Conservation (phyloP, 2,888 invertebrate genomes). For the Beris chalybata region DNA sequence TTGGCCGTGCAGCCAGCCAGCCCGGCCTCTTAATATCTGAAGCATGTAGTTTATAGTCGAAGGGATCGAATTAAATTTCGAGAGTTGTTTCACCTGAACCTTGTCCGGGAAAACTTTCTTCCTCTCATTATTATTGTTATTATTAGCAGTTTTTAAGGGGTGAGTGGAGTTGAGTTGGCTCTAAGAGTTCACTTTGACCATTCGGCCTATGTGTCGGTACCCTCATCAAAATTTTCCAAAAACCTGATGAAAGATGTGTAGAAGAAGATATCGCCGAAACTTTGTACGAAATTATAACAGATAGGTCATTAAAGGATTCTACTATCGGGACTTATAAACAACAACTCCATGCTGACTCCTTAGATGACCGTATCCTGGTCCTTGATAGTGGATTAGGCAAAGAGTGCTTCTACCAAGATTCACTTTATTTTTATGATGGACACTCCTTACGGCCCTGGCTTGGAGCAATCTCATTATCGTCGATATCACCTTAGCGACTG, state of each 20-base stretch:
- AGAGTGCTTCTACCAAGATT: conserved; percentile 2
- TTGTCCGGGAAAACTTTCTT: background rate
- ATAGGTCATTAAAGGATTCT: conserved; percentile 25
- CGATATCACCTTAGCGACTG: conserved; percentile 25
- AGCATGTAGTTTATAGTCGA: conserved; percentile 40
- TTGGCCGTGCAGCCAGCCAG: too few relatives aligned
- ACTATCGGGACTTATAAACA: conserved; percentile 17
- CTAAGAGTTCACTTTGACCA: too few relatives aligned
- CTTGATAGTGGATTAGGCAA: background rate
- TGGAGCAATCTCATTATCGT: conserved; percentile 10
- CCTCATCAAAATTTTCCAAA: conserved; percentile 27
- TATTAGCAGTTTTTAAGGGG: too few relatives aligned
- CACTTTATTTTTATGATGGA: conserved; percentile 12
- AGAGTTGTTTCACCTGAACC: conserved; percentile 42
- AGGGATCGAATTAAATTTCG: conserved; percentile 43
- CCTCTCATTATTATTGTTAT: too few relatives aligned
- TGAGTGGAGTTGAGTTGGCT: too few relatives aligned
- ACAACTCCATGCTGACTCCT: background rate
- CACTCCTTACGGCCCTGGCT: conserved; percentile 4
- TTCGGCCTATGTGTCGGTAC: conserved; percentile 8
- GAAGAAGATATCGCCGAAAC: background rate
- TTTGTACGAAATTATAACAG: conserved; percentile 10
- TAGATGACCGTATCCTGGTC: conserved; percentile 2
- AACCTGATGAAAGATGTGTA: conserved; percentile 25
- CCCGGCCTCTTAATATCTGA: too few relatives aligned